A percentile compares a stretch with the other conserved stretches of the same genome.
phyloP scores from a whole-genome alignment of 2,113 vertebrate species.

The Albula glossodonta region DNA sequence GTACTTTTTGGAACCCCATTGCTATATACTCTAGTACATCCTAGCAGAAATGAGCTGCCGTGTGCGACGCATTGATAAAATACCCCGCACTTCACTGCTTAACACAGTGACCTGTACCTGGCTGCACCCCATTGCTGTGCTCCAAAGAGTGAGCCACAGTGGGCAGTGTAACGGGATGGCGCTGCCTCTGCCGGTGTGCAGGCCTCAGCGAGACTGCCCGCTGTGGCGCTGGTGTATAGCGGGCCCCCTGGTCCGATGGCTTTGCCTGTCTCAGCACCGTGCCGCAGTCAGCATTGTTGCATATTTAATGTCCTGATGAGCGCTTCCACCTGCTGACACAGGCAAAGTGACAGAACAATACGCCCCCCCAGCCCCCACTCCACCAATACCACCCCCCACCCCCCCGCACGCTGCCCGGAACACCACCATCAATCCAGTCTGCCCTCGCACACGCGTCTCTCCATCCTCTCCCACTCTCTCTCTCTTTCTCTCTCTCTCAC shows the following conservation, averaged over 20 bases:
- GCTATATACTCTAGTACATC: background rate
- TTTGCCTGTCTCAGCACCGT: constrained; percentile 82
- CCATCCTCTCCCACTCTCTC: constrained; percentile 49
- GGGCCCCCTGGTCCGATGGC: constrained; percentile 62
- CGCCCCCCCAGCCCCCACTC: constrained; percentile 59
- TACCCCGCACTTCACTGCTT: background rate
- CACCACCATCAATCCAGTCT: constrained; percentile 79
- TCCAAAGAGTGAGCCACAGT: no score
- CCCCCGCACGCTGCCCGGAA: constrained; percentile 60
- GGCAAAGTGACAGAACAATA: constrained; percentile 98
- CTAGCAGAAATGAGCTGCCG: background rate
- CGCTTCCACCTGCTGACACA: constrained; percentile 98
- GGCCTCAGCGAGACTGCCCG: constrained; percentile 28
- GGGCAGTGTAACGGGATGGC: no score
- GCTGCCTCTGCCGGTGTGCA: no score
- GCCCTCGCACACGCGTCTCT: constrained; percentile 42
- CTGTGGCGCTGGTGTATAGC: constrained; percentile 47
- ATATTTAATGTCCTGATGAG: constrained; percentile 99
- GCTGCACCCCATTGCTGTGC: background rate
- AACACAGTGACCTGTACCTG: background rate
- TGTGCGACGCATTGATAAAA: background rate
- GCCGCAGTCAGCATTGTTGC: constrained; percentile 97
- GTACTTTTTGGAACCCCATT: background rate
- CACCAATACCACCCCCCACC: constrained; percentile 37
- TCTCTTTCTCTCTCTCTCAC: constrained; percentile 44